Conservation (phyloP, 2,113 vertebrate species). For the Oncorhynchus kisutch region DNA sequence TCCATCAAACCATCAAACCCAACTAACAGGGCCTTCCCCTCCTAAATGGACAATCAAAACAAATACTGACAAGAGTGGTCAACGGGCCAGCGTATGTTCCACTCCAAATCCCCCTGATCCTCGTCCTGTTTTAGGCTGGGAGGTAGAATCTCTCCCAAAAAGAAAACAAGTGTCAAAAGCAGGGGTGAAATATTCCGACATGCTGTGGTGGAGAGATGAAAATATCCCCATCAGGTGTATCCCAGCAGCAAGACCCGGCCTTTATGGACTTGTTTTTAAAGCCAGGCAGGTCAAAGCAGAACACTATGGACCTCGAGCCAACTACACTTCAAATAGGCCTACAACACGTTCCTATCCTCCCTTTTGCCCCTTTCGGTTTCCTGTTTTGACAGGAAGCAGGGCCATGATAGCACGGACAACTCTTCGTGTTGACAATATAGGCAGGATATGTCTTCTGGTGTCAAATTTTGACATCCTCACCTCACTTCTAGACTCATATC, state of each 20-base stretch:
- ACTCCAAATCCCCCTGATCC: constrained; percentile 7
- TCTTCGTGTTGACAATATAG: not conserved
- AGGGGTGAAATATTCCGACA: not conserved
- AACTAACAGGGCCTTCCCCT: not conserved
- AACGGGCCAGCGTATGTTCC: not conserved
- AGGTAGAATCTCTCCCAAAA: no score
- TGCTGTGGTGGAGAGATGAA: constrained; percentile 11
- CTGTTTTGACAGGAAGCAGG: constrained; percentile 45
- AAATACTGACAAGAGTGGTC: not conserved
- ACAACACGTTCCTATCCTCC: constrained; percentile 17
- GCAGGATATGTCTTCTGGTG: not conserved
- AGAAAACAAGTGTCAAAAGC: not conserved
- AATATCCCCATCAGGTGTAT: constrained; percentile 25
- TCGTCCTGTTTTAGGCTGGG: not conserved
- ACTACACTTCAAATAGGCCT: constrained; percentile 26
- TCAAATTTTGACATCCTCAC: not conserved
- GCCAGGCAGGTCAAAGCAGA: constrained; percentile 33
- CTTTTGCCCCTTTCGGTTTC: constrained; percentile 31
- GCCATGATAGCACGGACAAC: constrained; percentile 10
- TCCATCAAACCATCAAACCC: not conserved
- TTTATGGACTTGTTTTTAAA: constrained; percentile 33
- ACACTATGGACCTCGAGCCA: constrained; percentile 19
- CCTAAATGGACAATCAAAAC: not conserved
- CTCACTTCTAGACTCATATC: no score
- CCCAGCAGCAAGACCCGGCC: constrained; percentile 18